Conservation (phyloP, 2,888 invertebrate genomes). For the Drymonia ruficornis region DNA sequence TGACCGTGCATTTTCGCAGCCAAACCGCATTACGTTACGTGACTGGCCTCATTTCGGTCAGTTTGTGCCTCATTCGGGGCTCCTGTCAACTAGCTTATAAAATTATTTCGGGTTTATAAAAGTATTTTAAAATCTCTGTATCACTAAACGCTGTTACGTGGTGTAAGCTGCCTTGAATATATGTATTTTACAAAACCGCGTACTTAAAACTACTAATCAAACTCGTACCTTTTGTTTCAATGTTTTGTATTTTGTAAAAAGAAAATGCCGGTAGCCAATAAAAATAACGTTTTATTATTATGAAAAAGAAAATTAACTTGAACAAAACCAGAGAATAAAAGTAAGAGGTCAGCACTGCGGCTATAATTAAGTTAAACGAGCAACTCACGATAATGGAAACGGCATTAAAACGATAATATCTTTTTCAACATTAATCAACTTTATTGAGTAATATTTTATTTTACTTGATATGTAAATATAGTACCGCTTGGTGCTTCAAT, state of each 20-base stretch:
- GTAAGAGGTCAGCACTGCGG: constrained; percentile 4
- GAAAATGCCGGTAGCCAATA: no score
- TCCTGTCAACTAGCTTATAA: constrained; percentile 10
- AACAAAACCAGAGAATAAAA: constrained; percentile 9
- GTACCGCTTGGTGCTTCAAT: background rate
- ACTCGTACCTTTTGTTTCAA: no score
- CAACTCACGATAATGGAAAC: constrained; percentile 19
- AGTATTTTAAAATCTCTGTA: no score
- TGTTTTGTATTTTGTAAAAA: no score
- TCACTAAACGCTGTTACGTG: no score
- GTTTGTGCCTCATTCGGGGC: constrained; percentile 15
- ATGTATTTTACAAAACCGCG: no score
- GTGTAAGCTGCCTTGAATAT: no score
- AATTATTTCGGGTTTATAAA: background rate
- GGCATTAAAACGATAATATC: constrained; percentile 26
- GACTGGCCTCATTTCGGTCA: constrained; percentile 32
- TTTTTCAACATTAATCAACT: constrained; percentile 10
- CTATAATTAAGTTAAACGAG: constrained; percentile 12
- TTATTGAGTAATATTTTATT: constrained; percentile 2
- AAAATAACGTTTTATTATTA: no score
- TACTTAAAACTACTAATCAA: no score
- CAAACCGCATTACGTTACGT: constrained; percentile 38
- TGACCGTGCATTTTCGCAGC: constrained; percentile 36
- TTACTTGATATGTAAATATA: constrained; percentile 9
- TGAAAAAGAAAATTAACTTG: no score